phyloP scores from a whole-genome alignment of 2,888 invertebrate species.

The Aelia acuminata region DNA sequence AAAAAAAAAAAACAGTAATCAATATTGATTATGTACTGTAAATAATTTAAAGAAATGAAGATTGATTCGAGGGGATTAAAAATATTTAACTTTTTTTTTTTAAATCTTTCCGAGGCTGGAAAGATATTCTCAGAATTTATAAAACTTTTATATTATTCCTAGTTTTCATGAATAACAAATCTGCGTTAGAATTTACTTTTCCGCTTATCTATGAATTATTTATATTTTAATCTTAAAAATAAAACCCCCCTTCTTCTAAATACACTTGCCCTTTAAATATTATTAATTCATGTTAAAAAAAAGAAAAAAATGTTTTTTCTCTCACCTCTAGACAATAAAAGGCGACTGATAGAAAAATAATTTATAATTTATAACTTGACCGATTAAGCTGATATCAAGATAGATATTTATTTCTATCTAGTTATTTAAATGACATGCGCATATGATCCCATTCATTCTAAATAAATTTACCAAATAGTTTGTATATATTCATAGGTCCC shows the following conservation, averaged over 20 bases:
- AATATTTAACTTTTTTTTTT: neutral
- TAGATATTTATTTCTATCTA: slow-evolving; percentile 16
- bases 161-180: slow-evolving; percentile 41
- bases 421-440: slow-evolving; percentile 40
- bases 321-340: neutral
- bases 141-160: slow-evolving; percentile 36
- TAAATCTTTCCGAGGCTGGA: too few relatives aligned
- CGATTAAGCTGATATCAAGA: slow-evolving; percentile 34
- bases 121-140: neutral
- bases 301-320: too few relatives aligned
- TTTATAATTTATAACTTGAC: slow-evolving; percentile 21
- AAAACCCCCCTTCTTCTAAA: neutral
- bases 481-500: slow-evolving; percentile 41
- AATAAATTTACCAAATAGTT: slow-evolving; percentile 46
- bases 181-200: slow-evolving; percentile 6
- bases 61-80: neutral
- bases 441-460: slow-evolving; percentile 20
- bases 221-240: neutral
- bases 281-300: neutral
- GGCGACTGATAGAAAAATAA: neutral
- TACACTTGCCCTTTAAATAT: neutral
- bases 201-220: neutral
- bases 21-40: too few relatives aligned
- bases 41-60: neutral
- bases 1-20: too few relatives aligned